Evolutionary conservation across 2,113 vertebrate species (phyloP), one percentile per base, ranked within the genome.

Genomic region (Bujurquina vittata): DNA sequence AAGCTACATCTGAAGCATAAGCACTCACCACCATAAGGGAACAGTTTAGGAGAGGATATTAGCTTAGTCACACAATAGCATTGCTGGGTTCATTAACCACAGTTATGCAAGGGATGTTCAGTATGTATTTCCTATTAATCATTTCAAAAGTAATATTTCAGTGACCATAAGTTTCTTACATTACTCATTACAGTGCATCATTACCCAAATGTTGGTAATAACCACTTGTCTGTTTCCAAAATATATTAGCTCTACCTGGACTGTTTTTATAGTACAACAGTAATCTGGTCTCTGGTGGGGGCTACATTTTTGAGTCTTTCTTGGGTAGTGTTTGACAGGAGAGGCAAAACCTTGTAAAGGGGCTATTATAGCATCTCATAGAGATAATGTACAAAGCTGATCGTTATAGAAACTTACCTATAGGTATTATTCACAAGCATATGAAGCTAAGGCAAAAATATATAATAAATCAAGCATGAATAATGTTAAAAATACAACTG

Each of bases 41-140:
- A 46, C 79, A 88, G 74, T 40, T 72, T 33, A 82, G 69, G 60
- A 80, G 56, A 62, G 89, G 87, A 82, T 88, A 90, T 92, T 85
- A 89, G 89, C 85, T 88, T 78, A 75, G 80, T 88, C 83, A 90
- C 85, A 90, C 75, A 85, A 59, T 85, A 86, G 80, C 81, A 85
- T 92, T 92, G 88, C 79, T 79, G 87, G 90, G 85, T 85, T 92
- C 91, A 91, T 94, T 92, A 92, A 79, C 84, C 89, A 77, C 80
- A 17, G 33, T 86, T 88, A 90, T 82, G 65, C 86, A 89, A 87
- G 33, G 67, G 67, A 75, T 90, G 76, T 79, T 60, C 63, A 29
- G 79, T 57, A 65, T 74, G 46, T 61, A 84, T 89, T 86, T 79
- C 75, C 67, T 82, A 91, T 94, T 87, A 86, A 91, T 93, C 77